phyloP scores from a whole-genome alignment of 2,113 vertebrate genomes.

The Eulemur rufifrons region DNA sequence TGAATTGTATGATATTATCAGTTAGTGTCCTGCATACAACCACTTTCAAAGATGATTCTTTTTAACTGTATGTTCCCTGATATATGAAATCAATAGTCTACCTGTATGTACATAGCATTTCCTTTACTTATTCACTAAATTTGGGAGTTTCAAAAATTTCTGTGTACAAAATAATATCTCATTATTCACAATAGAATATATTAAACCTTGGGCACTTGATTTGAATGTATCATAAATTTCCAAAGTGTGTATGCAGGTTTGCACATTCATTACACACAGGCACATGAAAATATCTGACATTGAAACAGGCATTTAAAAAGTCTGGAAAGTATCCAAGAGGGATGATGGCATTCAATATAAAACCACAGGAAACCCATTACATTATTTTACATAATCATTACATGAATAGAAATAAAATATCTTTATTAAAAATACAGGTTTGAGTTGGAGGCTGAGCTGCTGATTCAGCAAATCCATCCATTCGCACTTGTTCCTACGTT shows the following conservation, averaged over 20 bases:
- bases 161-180: not conserved
- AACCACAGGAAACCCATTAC: not conserved
- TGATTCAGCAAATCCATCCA: not conserved
- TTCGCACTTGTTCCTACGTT: not conserved
- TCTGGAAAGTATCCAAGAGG: not conserved
- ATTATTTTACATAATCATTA: not conserved
- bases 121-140: not conserved
- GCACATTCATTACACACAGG: not conserved
- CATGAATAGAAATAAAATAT: not conserved
- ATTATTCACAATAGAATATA: not conserved
- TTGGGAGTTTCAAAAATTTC: not conserved
- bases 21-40: not conserved
- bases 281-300: not conserved
- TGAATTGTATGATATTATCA: not conserved
- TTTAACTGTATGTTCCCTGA: not conserved
- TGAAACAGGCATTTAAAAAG: not conserved
- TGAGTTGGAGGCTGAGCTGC: not conserved
- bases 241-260: not conserved
- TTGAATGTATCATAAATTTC: not conserved
- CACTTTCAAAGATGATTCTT: not conserved
- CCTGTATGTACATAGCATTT: not conserved
- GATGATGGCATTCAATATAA: not conserved
- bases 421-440: not conserved
- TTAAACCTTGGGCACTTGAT: not conserved
- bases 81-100: not conserved